These are phyloP conservation scores for Salvelinus sp. DNA, from an alignment of 2,113 vertebrate species.

Conservation along the genomic window DNA sequence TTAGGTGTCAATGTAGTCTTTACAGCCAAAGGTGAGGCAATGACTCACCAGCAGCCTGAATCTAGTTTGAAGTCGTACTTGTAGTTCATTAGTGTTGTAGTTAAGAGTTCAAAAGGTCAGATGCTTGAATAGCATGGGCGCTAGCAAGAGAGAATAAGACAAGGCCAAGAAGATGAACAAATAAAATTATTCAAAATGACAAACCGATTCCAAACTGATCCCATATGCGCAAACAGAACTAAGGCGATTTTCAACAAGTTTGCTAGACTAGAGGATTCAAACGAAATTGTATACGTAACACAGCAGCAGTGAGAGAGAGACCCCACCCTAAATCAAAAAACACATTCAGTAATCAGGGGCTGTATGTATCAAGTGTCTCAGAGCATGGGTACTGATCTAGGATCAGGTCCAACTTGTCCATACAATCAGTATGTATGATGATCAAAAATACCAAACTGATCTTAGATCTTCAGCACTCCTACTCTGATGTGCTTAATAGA, in stretches of 20 bases:
- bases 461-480: too few relatives aligned
- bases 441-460: too few relatives aligned
- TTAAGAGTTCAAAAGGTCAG: slow-evolving; percentile 18
- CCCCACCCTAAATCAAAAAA: slow-evolving; percentile 18
- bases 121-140: slow-evolving; percentile 33
- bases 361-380: too few relatives aligned
- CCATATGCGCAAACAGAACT: slow-evolving; percentile 5
- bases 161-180: slow-evolving; percentile 24
- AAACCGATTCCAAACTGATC: slow-evolving; percentile 11
- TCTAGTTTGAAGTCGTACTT: slow-evolving; percentile 22
- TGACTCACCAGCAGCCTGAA: slow-evolving; percentile 15
- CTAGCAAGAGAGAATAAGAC: slow-evolving; percentile 2
- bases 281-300: slow-evolving; percentile 25
- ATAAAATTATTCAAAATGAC: slow-evolving; percentile 21
- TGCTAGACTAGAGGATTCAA: slow-evolving; percentile 28
- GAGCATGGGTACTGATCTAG: too few relatives aligned
- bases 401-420: too few relatives aligned
- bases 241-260: slow-evolving; percentile 36
- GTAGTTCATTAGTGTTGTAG: slow-evolving; percentile 22
- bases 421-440: too few relatives aligned
- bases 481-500: too few relatives aligned
- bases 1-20: too few relatives aligned
- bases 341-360: slow-evolving; percentile 42
- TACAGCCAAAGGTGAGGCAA: slow-evolving; percentile 1
- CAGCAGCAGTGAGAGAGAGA: slow-evolving; percentile 40